Evolutionary conservation across 1,140 invertebrate genomes (phyloP).

Genomic region (Euglossa dilemma): DNA sequence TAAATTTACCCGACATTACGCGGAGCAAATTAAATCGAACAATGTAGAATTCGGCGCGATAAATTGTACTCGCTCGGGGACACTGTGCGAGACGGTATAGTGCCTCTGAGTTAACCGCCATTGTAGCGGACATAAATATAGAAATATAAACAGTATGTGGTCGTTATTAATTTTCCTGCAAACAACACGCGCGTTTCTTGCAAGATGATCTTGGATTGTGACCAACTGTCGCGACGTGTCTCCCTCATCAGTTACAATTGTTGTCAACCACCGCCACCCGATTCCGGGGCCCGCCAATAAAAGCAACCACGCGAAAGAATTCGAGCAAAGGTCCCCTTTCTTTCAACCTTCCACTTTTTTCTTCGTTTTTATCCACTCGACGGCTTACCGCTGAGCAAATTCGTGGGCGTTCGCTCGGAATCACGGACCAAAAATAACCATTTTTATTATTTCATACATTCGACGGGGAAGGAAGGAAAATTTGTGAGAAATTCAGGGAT

Average conservation of each 20-base stretch:
- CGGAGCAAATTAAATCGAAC: background rate
- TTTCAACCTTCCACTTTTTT: no score
- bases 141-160: background rate
- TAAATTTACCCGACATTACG: no score
- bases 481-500: no score
- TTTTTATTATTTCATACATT: no score
- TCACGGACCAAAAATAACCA: no score
- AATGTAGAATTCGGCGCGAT: background rate
- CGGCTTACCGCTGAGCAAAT: background rate
- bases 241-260: constrained; percentile 15
- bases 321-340: background rate
- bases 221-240: background rate
- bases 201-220: constrained; percentile 5
- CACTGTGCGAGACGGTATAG: no score
- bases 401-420: background rate
- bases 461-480: no score
- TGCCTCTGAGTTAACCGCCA: background rate
- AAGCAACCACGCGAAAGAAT: background rate
- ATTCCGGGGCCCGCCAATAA: background rate
- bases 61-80: background rate
- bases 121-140: background rate
- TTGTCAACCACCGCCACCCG: background rate
- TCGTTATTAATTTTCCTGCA: constrained; percentile 9
- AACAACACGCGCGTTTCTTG: constrained; percentile 1
- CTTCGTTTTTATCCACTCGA: background rate